These are phyloP conservation scores for Columba guinea DNA, from an alignment of 2,797 vertebrate genomes.

Conservation along the genomic window DNA sequence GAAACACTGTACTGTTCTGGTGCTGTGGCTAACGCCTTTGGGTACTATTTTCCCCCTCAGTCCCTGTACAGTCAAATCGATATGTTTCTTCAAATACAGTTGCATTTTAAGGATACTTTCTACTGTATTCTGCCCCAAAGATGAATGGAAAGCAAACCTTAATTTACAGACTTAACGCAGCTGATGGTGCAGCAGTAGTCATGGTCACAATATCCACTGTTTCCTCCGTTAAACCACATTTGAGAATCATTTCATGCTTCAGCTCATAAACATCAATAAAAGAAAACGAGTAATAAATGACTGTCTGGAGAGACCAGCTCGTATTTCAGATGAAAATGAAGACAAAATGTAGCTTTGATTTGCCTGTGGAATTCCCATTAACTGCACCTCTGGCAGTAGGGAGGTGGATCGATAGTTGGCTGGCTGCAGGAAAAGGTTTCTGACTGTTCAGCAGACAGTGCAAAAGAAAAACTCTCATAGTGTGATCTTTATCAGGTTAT, in stretches of 20 bases:
- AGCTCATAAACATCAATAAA: slow-evolving; percentile 89
- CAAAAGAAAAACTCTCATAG: slow-evolving; percentile 97
- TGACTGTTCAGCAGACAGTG: slow-evolving; percentile 88
- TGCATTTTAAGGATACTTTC: slow-evolving; percentile 76
- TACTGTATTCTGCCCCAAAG: slow-evolving; percentile 61
- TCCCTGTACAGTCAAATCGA: slow-evolving; percentile 80
- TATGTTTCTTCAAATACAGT: slow-evolving; percentile 74
- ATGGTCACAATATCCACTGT: slow-evolving; percentile 84
- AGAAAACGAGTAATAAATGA: slow-evolving; percentile 88
- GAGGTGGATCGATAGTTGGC: slow-evolving; percentile 81
- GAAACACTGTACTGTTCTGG: slow-evolving; percentile 42
- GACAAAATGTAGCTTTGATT: slow-evolving; percentile 88
- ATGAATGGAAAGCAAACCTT: slow-evolving; percentile 76
- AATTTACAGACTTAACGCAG: slow-evolving; percentile 77
- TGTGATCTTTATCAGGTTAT: slow-evolving; percentile 98
- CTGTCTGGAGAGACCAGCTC: slow-evolving; percentile 85
- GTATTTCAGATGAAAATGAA: slow-evolving; percentile 91
- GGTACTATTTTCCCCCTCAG: background rate
- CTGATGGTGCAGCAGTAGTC: slow-evolving; percentile 77
- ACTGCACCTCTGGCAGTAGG: slow-evolving; percentile 83
- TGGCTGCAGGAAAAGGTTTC: slow-evolving; percentile 82
- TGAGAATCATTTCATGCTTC: slow-evolving; percentile 86
- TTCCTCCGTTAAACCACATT: slow-evolving; percentile 86
- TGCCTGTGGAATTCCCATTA: slow-evolving; percentile 88
- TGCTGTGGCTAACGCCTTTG: slow-evolving; percentile 56